Conservation (phyloP, 2,113 vertebrate genomes). For the Rhinoderma darwinii region DNA sequence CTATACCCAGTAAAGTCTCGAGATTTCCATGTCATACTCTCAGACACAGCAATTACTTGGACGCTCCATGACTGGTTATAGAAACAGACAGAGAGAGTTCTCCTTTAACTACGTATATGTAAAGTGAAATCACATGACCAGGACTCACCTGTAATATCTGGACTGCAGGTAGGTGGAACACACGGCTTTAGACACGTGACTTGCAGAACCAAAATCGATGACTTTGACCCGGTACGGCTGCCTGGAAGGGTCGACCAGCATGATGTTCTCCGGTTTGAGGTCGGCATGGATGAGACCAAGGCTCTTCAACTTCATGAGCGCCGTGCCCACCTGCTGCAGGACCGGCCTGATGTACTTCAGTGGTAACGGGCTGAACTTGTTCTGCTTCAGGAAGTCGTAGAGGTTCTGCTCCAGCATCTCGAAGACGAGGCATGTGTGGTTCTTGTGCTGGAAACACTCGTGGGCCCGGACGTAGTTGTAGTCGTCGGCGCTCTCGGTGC, state of each 20-base stretch:
- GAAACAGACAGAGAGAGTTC: too few relatives aligned
- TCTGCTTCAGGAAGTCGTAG: constrained; percentile 99
- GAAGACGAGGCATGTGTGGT: constrained; percentile 98
- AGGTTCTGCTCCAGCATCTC: constrained; percentile 99
- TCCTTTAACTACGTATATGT: too few relatives aligned
- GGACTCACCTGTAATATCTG: constrained; percentile 95
- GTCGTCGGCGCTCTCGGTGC: constrained; percentile 96
- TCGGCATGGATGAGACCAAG: constrained; percentile 97
- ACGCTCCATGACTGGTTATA: too few relatives aligned
- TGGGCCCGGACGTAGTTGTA: constrained; percentile 98
- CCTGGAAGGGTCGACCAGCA: constrained; percentile 95
- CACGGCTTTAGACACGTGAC: constrained; percentile 98
- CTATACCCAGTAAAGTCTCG: too few relatives aligned
- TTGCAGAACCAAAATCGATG: constrained; percentile 98
- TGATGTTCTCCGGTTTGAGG: constrained; percentile 99
- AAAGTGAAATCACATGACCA: background rate
- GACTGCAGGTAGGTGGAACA: constrained; percentile 98
- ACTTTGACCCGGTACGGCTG: constrained; percentile 98
- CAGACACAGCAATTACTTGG: too few relatives aligned
- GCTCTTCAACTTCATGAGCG: constrained; percentile 97
- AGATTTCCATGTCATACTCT: too few relatives aligned
- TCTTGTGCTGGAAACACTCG: constrained; percentile 99
- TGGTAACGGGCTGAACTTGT: constrained; percentile 98
- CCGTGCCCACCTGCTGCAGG: constrained; percentile 95
- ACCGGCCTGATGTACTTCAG: constrained; percentile 96